Evolutionary conservation across 2,888 invertebrate species (phyloP).

Genomic region (Hedychridium roseum): DNA sequence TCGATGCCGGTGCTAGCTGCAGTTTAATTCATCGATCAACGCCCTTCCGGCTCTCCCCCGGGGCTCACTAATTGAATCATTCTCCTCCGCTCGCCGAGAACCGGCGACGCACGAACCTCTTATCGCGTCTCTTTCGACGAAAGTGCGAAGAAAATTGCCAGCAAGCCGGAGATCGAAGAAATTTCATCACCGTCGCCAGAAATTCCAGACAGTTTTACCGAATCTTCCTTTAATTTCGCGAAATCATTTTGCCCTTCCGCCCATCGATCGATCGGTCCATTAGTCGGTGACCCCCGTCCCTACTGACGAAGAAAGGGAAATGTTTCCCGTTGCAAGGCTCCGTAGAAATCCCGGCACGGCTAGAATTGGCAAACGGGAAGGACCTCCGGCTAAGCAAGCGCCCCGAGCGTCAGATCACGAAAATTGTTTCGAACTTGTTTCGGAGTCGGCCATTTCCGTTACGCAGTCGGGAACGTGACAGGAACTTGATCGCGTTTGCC

Average conservation of each 20-base stretch:
- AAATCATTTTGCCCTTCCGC: too few species aligned
- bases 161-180: neutral
- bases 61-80: slow-evolving; percentile 31
- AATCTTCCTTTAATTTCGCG: too few species aligned
- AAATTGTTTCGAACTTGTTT: slow-evolving; percentile 18
- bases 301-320: too few species aligned
- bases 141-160: too few species aligned
- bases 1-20: slow-evolving; percentile 13
- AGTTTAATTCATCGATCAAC: slow-evolving; percentile 27
- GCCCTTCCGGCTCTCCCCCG: slow-evolving; percentile 12
- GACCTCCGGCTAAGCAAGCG: too few species aligned
- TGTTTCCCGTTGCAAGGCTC: too few species aligned
- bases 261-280: too few species aligned
- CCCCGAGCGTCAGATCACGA: slow-evolving; percentile 11
- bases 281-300: too few species aligned
- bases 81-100: slow-evolving; percentile 21
- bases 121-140: slow-evolving; percentile 16
- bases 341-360: too few species aligned
- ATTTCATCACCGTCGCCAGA: slow-evolving; percentile 2
- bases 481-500: too few species aligned
- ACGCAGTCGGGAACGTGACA: slow-evolving; percentile 1
- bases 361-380: too few species aligned
- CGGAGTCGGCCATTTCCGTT: slow-evolving; percentile 9
- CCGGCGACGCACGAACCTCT: slow-evolving; percentile 18
- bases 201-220: too few species aligned